A percentile compares a stretch with the other conserved stretches of the same genome.
phyloP scores from a whole-genome alignment of 1,140 invertebrate genomes.

The Campoletis sonorensis region DNA sequence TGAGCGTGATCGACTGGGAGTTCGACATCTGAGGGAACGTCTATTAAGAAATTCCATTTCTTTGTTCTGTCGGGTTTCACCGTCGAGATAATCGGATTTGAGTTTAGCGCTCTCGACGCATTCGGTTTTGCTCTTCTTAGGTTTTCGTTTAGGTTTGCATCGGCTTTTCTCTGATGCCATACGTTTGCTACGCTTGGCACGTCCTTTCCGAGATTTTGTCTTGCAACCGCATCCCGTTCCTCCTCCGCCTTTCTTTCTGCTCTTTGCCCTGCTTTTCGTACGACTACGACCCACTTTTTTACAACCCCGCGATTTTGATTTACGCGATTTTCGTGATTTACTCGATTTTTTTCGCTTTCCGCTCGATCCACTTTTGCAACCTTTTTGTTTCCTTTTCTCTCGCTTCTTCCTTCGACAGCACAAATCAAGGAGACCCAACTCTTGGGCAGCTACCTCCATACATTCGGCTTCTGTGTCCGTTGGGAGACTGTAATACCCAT shows the following conservation, averaged over 20 bases:
- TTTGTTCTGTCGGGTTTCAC: background rate
- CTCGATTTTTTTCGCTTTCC: conserved; percentile 31
- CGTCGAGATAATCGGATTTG: conserved; percentile 7
- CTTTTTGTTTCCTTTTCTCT: conserved; percentile 39
- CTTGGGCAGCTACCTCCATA: conserved; percentile 58
- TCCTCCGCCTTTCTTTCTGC: background rate
- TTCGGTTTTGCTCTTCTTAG: background rate
- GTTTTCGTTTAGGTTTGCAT: background rate
- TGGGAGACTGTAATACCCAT: conserved; percentile 56
- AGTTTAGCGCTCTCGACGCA: background rate
- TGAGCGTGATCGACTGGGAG: conserved; percentile 22
- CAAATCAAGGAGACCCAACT: conserved; percentile 58
- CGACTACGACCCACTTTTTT: conserved; percentile 25
- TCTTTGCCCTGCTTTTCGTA: conserved; percentile 27
- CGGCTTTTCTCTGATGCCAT: background rate
- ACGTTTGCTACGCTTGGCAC: conserved; percentile 33
- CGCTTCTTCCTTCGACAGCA: conserved; percentile 45
- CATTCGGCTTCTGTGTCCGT: conserved; percentile 48
- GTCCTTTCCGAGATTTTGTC: conserved; percentile 23
- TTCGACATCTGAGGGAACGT: background rate
- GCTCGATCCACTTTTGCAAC: conserved; percentile 26
- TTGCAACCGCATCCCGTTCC: conserved; percentile 14
- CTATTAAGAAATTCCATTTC: background rate
- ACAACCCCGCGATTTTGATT: conserved; percentile 7
- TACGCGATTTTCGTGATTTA: conserved; percentile 24